phyloP scores from a whole-genome alignment of 2,888 invertebrate genomes.

The Steinernema hermaphroditum region DNA sequence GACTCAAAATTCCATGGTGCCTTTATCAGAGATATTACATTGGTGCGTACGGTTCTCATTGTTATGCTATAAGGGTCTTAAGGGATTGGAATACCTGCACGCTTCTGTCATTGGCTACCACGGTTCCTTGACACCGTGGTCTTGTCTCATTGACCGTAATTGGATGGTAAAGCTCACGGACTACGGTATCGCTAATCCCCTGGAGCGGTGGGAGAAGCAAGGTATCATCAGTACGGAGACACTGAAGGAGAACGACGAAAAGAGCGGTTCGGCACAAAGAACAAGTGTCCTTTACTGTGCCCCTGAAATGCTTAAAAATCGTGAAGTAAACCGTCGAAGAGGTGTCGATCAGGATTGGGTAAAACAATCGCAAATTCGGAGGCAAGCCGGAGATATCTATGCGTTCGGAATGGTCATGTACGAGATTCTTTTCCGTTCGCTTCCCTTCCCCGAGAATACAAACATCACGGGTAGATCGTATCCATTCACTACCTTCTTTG shows the following conservation, averaged over 20 bases:
- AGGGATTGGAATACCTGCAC: slow-evolving; percentile 64
- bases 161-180: slow-evolving; percentile 66
- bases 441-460: slow-evolving; percentile 52
- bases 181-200: slow-evolving; percentile 62
- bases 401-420: slow-evolving; percentile 64
- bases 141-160: slow-evolving; percentile 63
- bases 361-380: slow-evolving; percentile 48
- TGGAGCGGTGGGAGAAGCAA: slow-evolving; percentile 62
- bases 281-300: slow-evolving; percentile 55
- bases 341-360: slow-evolving; percentile 59
- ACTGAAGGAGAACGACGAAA: slow-evolving; percentile 59
- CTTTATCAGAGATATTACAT: slow-evolving; percentile 93
- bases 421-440: slow-evolving; percentile 58
- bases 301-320: slow-evolving; percentile 58
- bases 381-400: slow-evolving; percentile 59
- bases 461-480: slow-evolving; percentile 31
- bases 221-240: slow-evolving; percentile 56
- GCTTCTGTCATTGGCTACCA: slow-evolving; percentile 61
- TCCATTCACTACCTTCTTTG: neutral
- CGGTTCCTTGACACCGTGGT: slow-evolving; percentile 62
- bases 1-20: slow-evolving; percentile 96
- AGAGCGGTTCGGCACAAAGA: slow-evolving; percentile 48
- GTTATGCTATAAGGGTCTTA: neutral
- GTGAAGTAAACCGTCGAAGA: slow-evolving; percentile 52
- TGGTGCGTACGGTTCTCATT: slow-evolving; percentile 75